Percentiles rank a stretch among this genome's conserved stretches.
Evolutionary conservation across 2,888 invertebrate genomes (phyloP).

Genomic region (Amphipyra berbera): DNA sequence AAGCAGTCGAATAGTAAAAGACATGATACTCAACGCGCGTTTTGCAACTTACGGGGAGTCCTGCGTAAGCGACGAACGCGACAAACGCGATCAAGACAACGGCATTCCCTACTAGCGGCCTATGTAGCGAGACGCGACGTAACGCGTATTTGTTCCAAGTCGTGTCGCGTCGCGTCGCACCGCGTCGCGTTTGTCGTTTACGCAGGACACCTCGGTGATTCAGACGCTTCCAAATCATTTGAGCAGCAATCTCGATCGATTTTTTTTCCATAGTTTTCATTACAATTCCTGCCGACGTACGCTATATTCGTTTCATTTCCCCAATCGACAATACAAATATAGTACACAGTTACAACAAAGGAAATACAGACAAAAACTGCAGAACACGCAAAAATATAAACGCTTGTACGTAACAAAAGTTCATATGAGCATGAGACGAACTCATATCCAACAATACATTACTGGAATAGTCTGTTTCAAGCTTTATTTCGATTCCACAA

Average conservation of each 20-base stretch:
- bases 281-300: slow-evolving; percentile 17
- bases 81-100: no score
- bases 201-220: no score
- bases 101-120: no score
- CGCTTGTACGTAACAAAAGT: slow-evolving; percentile 48
- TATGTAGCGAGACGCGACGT: no score
- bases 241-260: no score
- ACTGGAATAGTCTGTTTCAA: slow-evolving; percentile 42
- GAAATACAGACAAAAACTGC: slow-evolving; percentile 46
- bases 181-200: no score
- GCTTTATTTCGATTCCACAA: slow-evolving; percentile 38
- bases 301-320: slow-evolving; percentile 33
- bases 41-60: no score
- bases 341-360: slow-evolving; percentile 38
- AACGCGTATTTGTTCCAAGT: no score
- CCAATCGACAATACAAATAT: slow-evolving; percentile 37
- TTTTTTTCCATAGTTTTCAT: slow-evolving; percentile 14
- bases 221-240: no score
- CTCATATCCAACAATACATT: slow-evolving; percentile 64
- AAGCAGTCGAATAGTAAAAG: no score
- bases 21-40: neutral
- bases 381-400: slow-evolving; percentile 46
- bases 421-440: slow-evolving; percentile 53
- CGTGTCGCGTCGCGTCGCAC: no score
- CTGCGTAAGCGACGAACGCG: no score